Percentiles rank a stretch among this genome's conserved stretches.
Evolutionary conservation across 2,797 vertebrate species (phyloP).

Genomic region (Margarornis squamiger): DNA sequence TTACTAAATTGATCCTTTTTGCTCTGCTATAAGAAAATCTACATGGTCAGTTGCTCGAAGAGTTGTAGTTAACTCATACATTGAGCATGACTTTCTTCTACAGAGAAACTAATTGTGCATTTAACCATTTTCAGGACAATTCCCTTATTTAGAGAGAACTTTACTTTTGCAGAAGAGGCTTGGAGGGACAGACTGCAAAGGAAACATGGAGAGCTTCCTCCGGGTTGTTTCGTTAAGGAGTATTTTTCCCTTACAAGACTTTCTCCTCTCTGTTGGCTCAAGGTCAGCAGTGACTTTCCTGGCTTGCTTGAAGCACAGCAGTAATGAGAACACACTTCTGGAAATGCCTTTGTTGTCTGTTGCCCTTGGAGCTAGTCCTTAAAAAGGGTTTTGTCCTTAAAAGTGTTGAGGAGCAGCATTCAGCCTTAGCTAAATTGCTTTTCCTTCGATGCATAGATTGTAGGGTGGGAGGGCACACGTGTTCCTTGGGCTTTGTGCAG

Average conservation of each 20-base stretch:
- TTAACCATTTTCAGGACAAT: not conserved
- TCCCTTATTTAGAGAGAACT: not conserved
- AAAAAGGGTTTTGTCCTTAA: not conserved
- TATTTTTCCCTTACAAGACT: constrained; percentile 31
- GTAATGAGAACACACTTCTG: constrained; percentile 34
- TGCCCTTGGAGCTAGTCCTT: constrained; percentile 20
- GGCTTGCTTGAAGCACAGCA: not conserved
- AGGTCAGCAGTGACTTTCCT: constrained; percentile 40
- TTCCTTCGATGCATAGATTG: not conserved
- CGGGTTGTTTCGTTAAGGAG: not conserved
- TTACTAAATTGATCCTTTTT: not conserved
- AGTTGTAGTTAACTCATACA: not conserved
- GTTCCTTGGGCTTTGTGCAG: not conserved
- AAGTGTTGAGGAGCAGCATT: not conserved
- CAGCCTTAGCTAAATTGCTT: not conserved
- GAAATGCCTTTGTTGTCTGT: constrained; percentile 26
- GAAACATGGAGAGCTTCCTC: not conserved
- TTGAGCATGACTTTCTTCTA: not conserved
- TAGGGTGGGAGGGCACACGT: fast-evolving
- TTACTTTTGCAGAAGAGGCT: not conserved
- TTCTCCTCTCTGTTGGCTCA: not conserved
- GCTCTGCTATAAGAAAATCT: not conserved
- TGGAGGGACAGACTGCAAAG: not conserved
- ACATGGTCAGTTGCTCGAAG: not conserved
- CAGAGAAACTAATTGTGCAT: not conserved